phyloP scores from a whole-genome alignment of 2,888 invertebrate genomes.

The Elmis aenea region DNA sequence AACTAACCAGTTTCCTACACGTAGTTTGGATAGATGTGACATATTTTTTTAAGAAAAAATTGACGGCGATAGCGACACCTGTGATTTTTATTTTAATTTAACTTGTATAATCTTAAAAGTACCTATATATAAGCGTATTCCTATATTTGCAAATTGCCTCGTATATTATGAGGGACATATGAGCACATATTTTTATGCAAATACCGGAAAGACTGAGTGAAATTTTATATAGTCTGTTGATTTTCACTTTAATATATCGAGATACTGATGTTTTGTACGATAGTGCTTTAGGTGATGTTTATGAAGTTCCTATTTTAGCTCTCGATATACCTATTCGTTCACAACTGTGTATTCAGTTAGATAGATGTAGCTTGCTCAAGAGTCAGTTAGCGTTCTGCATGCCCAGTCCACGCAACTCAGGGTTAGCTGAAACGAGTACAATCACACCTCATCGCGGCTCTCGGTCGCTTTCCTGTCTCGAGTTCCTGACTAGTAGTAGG shows the following conservation, averaged over 20 bases:
- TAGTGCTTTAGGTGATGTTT: constrained; percentile 50
- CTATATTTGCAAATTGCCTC: constrained; percentile 45
- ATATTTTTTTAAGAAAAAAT: constrained; percentile 42
- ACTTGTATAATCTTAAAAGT: constrained; percentile 40
- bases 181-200: constrained; percentile 51
- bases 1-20: constrained; percentile 46
- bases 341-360: constrained; percentile 46
- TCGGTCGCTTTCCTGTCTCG: constrained; percentile 43
- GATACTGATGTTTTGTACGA: constrained; percentile 48
- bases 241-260: constrained; percentile 48
- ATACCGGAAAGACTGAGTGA: constrained; percentile 53
- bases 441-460: constrained; percentile 33
- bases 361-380: constrained; percentile 50
- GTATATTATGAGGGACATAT: constrained; percentile 47
- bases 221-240: constrained; percentile 51
- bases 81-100: constrained; percentile 50
- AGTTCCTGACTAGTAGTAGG: constrained; percentile 46
- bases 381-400: constrained; percentile 44
- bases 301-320: constrained; percentile 50
- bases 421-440: constrained; percentile 48
- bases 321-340: constrained; percentile 47
- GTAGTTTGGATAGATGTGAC: constrained; percentile 41
- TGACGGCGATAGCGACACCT: constrained; percentile 51
- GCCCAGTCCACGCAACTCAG: constrained; percentile 47
- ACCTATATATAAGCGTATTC: constrained; percentile 34